Evolutionary conservation across 2,888 invertebrate species (phyloP).

Genomic region (Zhengitettix transpicula): DNA sequence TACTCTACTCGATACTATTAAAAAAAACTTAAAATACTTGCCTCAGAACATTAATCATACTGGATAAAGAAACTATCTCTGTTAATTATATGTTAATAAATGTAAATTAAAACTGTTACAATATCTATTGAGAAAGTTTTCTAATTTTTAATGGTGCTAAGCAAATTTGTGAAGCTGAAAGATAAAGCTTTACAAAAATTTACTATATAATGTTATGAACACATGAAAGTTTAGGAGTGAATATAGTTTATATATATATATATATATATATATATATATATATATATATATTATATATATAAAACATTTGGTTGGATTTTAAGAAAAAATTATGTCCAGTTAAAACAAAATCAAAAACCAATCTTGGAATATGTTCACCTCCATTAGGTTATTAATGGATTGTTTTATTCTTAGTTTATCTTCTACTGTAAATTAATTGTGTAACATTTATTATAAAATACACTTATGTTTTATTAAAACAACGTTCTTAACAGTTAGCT

Average conservation of each 20-base stretch:
- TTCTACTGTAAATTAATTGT: not conserved
- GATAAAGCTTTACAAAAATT: not conserved
- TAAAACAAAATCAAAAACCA: not conserved
- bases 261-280: not conserved
- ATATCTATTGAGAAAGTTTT: not conserved
- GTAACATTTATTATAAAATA: not conserved
- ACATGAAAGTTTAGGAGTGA: not conserved
- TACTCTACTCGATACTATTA: not conserved
- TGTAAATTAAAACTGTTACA: not conserved
- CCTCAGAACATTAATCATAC: too few species aligned
- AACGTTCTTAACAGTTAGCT: too few species aligned
- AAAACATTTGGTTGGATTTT: not conserved
- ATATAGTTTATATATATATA: not conserved
- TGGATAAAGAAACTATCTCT: conserved; percentile 1
- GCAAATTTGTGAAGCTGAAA: not conserved
- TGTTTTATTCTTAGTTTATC: not conserved
- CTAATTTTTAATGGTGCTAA: not conserved
- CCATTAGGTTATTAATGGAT: not conserved
- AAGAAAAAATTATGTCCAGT: not conserved
- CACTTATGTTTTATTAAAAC: not conserved
- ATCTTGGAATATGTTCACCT: not conserved
- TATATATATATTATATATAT: too few species aligned
- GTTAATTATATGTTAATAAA: conserved; percentile 3
- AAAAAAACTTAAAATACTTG: not conserved
- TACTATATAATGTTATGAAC: not conserved